These are phyloP conservation scores for Cavia porcellus DNA, from an alignment of 2,113 vertebrate genomes.

Conservation along the genomic window DNA sequence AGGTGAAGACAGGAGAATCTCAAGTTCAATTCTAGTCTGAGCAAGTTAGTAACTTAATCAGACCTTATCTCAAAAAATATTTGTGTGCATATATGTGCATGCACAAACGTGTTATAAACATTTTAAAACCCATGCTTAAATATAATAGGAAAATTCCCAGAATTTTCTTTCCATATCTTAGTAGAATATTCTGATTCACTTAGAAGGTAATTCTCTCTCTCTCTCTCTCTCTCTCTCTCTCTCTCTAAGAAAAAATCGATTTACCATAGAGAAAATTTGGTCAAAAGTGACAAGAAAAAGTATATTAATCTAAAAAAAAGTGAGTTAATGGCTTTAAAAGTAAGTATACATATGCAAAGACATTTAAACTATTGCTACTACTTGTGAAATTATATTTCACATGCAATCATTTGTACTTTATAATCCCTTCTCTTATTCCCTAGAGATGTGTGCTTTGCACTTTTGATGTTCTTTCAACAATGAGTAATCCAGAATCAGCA, in stretches of 20 bases:
- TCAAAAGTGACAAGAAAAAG: neutral
- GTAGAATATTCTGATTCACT: neutral
- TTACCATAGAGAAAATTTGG: neutral
- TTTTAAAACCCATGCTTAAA: neutral
- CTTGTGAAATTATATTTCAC: neutral
- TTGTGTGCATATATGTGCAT: neutral
- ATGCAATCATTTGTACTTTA: constrained; percentile 2
- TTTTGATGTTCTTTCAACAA: neutral
- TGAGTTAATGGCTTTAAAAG: neutral
- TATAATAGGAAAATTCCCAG: neutral
- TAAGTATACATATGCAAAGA: neutral
- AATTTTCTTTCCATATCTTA: neutral
- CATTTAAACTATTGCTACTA: neutral
- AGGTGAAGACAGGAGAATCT: neutral
- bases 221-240: neutral
- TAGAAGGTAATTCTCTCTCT: neutral
- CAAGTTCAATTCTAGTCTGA: neutral
- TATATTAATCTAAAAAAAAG: neutral
- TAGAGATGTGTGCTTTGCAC: neutral
- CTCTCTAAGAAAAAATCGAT: neutral
- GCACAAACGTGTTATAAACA: neutral
- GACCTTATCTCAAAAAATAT: neutral
- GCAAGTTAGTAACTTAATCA: neutral
- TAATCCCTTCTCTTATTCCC: neutral
- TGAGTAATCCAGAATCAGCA: neutral